Evolutionary conservation across 2,888 invertebrate genomes (phyloP).

Genomic region (Slavum lentiscoides): DNA sequence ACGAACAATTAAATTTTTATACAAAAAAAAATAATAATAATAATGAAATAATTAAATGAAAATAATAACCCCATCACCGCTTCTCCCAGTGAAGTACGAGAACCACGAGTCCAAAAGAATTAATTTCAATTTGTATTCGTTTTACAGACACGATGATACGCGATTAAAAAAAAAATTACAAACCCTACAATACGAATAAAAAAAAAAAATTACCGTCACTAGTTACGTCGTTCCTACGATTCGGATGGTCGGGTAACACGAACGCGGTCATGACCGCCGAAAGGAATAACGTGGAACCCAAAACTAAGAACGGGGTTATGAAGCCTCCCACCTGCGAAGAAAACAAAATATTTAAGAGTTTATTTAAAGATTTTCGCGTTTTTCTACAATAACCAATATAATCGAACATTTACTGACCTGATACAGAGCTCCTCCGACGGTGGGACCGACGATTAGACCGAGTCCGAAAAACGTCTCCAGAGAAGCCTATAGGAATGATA

Average conservation of each 20-base stretch:
- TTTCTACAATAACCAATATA: neutral
- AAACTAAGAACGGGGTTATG: constrained; percentile 77
- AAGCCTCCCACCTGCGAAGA: constrained; percentile 72
- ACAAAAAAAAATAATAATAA: too few relatives aligned
- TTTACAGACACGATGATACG: too few relatives aligned
- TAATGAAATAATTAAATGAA: too few relatives aligned
- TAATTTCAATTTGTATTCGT: too few relatives aligned
- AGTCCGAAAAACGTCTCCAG: constrained; percentile 86
- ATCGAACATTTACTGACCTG: constrained; percentile 60
- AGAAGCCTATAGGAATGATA: constrained; percentile 66
- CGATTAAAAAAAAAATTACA: too few relatives aligned
- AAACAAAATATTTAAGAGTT: neutral
- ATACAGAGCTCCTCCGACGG: constrained; percentile 84
- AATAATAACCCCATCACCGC: too few relatives aligned
- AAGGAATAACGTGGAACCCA: constrained; percentile 75
- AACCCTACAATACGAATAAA: too few relatives aligned
- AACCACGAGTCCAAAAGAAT: too few relatives aligned
- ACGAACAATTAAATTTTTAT: too few relatives aligned
- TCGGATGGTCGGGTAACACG: constrained; percentile 68
- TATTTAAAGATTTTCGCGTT: neutral
- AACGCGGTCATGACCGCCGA: constrained; percentile 75
- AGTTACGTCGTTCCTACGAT: constrained; percentile 38
- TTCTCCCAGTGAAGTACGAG: too few relatives aligned
- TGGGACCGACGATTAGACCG: constrained; percentile 87
- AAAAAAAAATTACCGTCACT: constrained; percentile 27